Base-by-base conservation (phyloP, 2,888 invertebrate genomes). In the Gnatocerus cornutus region DNA sequence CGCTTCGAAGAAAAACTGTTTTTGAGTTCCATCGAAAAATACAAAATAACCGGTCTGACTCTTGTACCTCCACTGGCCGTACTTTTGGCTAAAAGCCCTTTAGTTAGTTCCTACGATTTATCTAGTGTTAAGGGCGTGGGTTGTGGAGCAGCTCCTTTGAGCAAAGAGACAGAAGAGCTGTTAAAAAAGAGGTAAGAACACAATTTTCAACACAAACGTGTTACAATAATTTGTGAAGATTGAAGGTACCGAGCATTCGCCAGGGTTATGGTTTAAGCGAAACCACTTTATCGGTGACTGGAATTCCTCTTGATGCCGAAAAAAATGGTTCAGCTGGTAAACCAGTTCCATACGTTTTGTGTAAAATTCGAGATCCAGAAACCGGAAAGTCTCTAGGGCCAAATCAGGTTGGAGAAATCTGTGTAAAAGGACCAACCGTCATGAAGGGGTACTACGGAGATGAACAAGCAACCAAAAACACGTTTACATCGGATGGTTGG, bases 21-120 rank as follows among this genome's bases (percentile, higher is more conserved):
- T 80, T 85, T 95, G 41, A 87, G 88, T 74, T 87, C 90, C 0
- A 89, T 95, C 74, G 89, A 93, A 79, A 88, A 90, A 69, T 88
- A 91, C 78, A 90, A 89, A 87, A 88, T 93, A 1, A 88, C 89
- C 68, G 86, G 89, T 82, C 86, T 91, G 0, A 89, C 90, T 8
- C 84, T 94, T 72, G 96, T 95, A 4, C 96, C 96, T 0, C 95
- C 96, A 0, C 85, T 96, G 37, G 89, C 93, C 80, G 89, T 95
- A 21, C 93, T 95, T 81, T 83, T 96, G 68, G 92, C 93, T 0
- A 95, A 95, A 83, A 90, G 92, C 80, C 93, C 94, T 0, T 84
- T 93, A 52, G 91, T 95, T 3, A 85, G 88, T n/a, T 88, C 92
- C 69, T 95, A 92, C 79, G 91, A 96, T 82, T 84, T 96, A 64